Percentiles rank a stretch among this genome's conserved stretches.
Evolutionary conservation across 2,888 invertebrate genomes (phyloP).

Genomic region (Mylabris sibirica): DNA sequence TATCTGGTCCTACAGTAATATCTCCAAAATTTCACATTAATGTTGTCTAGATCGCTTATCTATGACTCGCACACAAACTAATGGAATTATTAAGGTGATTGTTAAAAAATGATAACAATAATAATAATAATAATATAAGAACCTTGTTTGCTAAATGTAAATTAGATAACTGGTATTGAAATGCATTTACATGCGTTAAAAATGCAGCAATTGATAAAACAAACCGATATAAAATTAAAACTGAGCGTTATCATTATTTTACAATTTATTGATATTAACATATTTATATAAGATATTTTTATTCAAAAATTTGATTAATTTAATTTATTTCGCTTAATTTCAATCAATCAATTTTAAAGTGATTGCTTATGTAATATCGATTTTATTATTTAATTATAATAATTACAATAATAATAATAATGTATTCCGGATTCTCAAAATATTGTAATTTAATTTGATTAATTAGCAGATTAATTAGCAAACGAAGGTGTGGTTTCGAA

Average conservation of each 20-base stretch:
- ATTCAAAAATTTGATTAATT: not conserved
- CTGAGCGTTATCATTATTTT: not conserved
- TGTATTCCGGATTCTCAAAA: not conserved
- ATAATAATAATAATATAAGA: not conserved
- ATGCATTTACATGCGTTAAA: not conserved
- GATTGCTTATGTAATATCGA: not conserved
- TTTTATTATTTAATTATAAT: not conserved
- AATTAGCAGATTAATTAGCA: not conserved
- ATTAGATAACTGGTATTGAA: not conserved
- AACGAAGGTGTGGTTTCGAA: not conserved
- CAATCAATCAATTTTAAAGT: not conserved
- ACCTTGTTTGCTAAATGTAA: conserved; percentile 2
- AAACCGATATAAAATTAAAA: not conserved
- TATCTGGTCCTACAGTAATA: no score
- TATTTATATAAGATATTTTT: no score
- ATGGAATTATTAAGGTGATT: not conserved
- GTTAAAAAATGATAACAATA: not conserved
- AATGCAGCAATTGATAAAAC: not conserved
- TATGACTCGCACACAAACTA: not conserved
- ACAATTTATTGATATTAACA: not conserved
- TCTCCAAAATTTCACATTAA: no score
- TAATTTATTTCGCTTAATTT: not conserved
- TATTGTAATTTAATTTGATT: no score
- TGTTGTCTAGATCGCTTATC: no score
- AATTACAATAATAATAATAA: not conserved